Evolutionary conservation across 2,113 vertebrate genomes (phyloP), one percentile per base, ranked within the genome.

Genomic region (Megaceryle torquata): DNA sequence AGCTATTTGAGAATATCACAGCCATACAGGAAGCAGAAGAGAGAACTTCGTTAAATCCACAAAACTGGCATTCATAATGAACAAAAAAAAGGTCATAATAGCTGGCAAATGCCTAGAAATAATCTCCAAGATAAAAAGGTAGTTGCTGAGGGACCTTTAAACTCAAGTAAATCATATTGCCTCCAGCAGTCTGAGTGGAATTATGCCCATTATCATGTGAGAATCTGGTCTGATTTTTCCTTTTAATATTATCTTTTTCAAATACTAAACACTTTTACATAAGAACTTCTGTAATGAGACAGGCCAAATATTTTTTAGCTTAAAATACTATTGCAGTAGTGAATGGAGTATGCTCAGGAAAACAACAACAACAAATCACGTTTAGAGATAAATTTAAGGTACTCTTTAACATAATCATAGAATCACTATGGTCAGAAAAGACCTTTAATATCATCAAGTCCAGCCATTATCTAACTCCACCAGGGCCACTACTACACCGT

Each of bases 291-390:
- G 15, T 15, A 88, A 43, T 37, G 43, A 53, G 2, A 2, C 51
- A 70, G 7, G 7, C 1, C 14, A 94, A 59, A 43, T 37, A 68
- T 37, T 75, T 80, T 43, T 89, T 46, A 60, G 5, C 15, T 6
- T 60, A 76, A 75, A 76, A 54, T 33, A 54, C 2, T 74, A 2
- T 31, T 72, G 35, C 15, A 37, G 15, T 33, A 57, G 15, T 63
- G 13, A 79, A 54, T 20, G 15, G 11, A 88, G 2, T 16, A 61
- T 90, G 15, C 3, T 48, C 12, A 56, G 43, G 29, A 59, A 82
- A 64, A 78, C 1, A 63, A 51, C 48, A 50, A 41, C 39, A 10
- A 2, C 7, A 2, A 3, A 11, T 3, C 3, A 5, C 2, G 5
- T 65, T 82, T 44, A 76, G 14, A 37, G 9, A 84, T 31, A 89